These are phyloP conservation scores for Drosophila pruinosa DNA, from an alignment of 1,140 invertebrate species.

Conservation along the genomic window DNA sequence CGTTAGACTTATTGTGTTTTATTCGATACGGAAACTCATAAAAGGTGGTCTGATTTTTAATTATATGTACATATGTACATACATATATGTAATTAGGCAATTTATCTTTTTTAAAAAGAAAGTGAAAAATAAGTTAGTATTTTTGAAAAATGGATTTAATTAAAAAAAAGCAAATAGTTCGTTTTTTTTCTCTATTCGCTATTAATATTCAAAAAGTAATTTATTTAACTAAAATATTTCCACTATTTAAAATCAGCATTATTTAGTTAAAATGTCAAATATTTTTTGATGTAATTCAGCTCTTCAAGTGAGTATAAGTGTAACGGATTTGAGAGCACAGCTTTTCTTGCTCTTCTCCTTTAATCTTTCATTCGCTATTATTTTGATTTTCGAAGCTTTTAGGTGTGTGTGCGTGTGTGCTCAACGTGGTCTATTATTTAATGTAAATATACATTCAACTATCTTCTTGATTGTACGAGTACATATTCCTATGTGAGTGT, in stretches of 20 bases:
- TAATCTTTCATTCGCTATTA: slow-evolving; percentile 51
- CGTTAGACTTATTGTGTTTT: background rate
- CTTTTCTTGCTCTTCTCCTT: slow-evolving; percentile 15
- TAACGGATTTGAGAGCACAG: background rate
- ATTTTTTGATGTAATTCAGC: background rate
- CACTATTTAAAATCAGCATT: background rate
- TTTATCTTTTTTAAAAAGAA: too few species aligned
- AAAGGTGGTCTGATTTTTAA: too few species aligned
- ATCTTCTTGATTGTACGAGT: background rate
- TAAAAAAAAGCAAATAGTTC: too few species aligned
- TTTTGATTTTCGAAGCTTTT: slow-evolving; percentile 48
- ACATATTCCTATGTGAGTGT: background rate
- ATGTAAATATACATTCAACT: slow-evolving; percentile 24
- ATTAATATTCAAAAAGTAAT: too few species aligned
- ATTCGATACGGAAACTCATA: background rate
- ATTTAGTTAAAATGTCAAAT: background rate
- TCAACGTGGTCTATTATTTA: slow-evolving; percentile 49
- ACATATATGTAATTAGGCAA: too few species aligned
- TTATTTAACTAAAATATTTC: background rate
- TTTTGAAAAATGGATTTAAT: background rate
- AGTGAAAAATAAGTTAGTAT: background rate
- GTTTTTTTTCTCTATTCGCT: too few species aligned
- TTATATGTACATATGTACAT: background rate
- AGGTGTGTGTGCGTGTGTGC: slow-evolving; percentile 9
- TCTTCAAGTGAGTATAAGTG: background rate